These are phyloP conservation scores for Conistra vaccinii DNA, from an alignment of 2,888 invertebrate species.

Conservation along the genomic window DNA sequence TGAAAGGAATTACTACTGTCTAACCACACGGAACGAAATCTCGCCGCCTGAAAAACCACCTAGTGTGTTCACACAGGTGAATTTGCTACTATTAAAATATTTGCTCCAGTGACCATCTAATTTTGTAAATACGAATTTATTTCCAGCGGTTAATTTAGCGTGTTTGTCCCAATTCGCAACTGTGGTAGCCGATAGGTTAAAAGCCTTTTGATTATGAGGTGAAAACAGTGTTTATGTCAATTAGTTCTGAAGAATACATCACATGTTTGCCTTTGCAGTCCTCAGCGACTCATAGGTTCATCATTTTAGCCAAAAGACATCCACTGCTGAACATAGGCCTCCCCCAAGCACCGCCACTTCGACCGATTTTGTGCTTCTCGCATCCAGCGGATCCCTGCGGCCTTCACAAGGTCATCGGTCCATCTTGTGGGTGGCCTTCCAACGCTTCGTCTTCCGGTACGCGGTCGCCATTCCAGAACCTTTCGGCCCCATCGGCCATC, in stretches of 20 bases:
- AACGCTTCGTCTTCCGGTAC: too few species aligned
- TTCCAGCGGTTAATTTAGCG: conserved; percentile 38
- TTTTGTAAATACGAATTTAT: conserved; percentile 54
- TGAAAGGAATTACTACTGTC: conserved; percentile 59
- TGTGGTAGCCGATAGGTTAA: background rate
- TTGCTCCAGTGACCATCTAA: conserved; percentile 55
- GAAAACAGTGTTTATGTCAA: background rate
- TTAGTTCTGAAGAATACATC: background rate
- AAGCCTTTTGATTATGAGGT: conserved; percentile 18
- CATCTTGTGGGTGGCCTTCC: too few species aligned
- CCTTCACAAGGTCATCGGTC: too few species aligned
- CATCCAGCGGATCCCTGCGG: too few species aligned
- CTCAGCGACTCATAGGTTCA: background rate
- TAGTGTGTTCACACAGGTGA: conserved; percentile 62
- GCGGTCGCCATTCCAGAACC: too few species aligned
- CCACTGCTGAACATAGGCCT: too few species aligned
- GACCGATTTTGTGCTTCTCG: too few species aligned
- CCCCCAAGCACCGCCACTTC: too few species aligned
- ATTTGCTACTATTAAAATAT: conserved; percentile 65
- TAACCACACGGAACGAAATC: conserved; percentile 64
- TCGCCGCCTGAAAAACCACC: conserved; percentile 51
- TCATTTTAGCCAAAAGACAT: too few species aligned
- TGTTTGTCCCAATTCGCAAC: conserved; percentile 2
- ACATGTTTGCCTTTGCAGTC: too few species aligned
- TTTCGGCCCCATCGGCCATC: too few species aligned